phyloP scores from a whole-genome alignment of 1,140 invertebrate species.

The Coenobita brevimanus region DNA sequence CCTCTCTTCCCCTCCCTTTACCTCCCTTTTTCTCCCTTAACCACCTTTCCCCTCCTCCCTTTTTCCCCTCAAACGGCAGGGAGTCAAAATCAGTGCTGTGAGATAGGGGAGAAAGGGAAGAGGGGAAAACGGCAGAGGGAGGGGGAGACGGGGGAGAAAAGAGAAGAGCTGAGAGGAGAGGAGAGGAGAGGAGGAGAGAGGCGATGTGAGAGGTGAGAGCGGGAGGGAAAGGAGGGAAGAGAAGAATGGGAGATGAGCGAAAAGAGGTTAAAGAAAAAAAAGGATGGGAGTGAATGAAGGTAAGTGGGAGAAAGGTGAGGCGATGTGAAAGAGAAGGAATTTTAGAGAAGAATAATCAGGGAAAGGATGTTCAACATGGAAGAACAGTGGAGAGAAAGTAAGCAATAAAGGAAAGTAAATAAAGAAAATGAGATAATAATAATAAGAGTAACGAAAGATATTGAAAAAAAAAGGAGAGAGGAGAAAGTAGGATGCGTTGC shows the following conservation, averaged over 20 bases:
- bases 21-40: neutral
- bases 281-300: neutral
- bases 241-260: neutral
- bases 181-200: neutral
- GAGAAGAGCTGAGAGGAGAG: neutral
- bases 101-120: neutral
- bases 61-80: neutral
- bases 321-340: neutral
- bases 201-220: neutral
- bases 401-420: neutral
- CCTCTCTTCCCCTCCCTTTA: neutral
- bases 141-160: neutral
- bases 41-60: neutral
- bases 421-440: neutral
- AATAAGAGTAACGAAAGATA: neutral
- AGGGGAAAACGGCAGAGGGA: neutral
- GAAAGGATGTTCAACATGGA: neutral
- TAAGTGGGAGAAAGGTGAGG: neutral
- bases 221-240: neutral
- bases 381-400: neutral
- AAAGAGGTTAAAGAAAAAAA: neutral
- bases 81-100: neutral
- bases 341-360: too few relatives aligned
- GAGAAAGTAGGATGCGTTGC: too few relatives aligned
- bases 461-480: neutral